These are phyloP conservation scores for Akabosia matsudoensis DNA, from an alignment of 1,140 invertebrate species.

Conservation along the genomic window DNA sequence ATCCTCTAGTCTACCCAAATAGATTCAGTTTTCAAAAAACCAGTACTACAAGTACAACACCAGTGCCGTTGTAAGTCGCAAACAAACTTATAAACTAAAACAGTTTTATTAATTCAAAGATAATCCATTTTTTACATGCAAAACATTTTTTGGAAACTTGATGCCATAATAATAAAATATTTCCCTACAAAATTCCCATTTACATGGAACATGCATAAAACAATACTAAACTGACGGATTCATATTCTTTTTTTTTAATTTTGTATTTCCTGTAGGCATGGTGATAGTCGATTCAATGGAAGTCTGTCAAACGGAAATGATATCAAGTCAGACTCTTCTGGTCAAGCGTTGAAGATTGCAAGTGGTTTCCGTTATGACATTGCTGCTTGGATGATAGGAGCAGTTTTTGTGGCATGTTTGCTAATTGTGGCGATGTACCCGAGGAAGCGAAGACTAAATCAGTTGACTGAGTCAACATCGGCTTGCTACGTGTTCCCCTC, in stretches of 20 bases:
- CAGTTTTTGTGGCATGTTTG: not conserved
- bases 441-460: not conserved
- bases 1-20: constrained; percentile 1
- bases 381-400: not conserved
- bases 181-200: not conserved
- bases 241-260: too few relatives aligned
- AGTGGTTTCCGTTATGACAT: not conserved
- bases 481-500: not conserved
- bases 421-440: not conserved
- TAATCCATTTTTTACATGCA: not conserved
- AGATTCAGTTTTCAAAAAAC: constrained; percentile 16
- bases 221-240: too few relatives aligned
- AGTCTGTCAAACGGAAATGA: not conserved
- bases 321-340: not conserved
- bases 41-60: not conserved
- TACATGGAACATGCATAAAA: too few relatives aligned
- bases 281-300: too few relatives aligned
- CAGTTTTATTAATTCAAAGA: too few relatives aligned
- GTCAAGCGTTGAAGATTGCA: not conserved
- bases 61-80: constrained; percentile 1
- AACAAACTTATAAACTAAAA: not conserved
- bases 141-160: not conserved
- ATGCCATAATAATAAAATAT: not conserved
- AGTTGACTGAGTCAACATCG: not conserved
- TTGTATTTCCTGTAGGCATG: too few relatives aligned